Evolutionary conservation across 2,797 vertebrate species (phyloP).

Genomic region (Anableps anableps): DNA sequence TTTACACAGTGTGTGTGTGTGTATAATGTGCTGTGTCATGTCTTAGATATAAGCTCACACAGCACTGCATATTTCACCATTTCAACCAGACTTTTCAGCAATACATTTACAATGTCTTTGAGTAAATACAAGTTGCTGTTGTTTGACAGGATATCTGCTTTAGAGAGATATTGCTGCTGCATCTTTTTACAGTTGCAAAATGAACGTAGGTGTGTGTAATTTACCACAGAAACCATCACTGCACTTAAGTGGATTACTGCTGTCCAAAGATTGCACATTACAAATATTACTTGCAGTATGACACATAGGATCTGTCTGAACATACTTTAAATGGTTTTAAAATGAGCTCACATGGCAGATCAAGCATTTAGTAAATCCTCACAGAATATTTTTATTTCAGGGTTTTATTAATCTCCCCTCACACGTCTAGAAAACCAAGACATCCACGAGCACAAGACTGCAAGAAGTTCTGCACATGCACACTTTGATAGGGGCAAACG

Average conservation of each 20-base stretch:
- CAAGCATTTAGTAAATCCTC: conserved; percentile 26
- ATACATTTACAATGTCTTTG: conserved; percentile 7
- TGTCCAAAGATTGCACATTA: conserved; percentile 44
- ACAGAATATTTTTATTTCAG: conserved; percentile 9
- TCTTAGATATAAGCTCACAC: conserved; percentile 19
- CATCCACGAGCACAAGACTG: conserved; percentile 73
- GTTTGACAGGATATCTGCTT: neutral
- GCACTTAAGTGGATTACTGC: conserved; percentile 32
- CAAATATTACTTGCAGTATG: conserved; percentile 35
- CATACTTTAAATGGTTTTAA: conserved; percentile 21
- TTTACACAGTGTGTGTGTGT: conserved; percentile 55
- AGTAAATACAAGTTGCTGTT: conserved; percentile 1
- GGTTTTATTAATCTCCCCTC: conserved; percentile 34
- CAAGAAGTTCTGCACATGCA: conserved; percentile 79
- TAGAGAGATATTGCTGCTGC: conserved; percentile 20
- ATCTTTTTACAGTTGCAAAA: conserved; percentile 53
- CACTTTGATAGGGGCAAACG: conserved; percentile 82
- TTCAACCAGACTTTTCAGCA: conserved; percentile 15
- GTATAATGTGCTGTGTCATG: conserved; percentile 74
- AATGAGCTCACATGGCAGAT: conserved; percentile 29
- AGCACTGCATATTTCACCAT: conserved; percentile 32
- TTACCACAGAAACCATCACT: conserved; percentile 47
- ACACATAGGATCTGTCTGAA: conserved; percentile 53
- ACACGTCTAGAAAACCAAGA: conserved; percentile 50
- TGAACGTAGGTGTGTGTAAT: conserved; percentile 54